These are phyloP conservation scores for Lucifuga dentata DNA, from an alignment of 2,113 vertebrate species.

Conservation along the genomic window DNA sequence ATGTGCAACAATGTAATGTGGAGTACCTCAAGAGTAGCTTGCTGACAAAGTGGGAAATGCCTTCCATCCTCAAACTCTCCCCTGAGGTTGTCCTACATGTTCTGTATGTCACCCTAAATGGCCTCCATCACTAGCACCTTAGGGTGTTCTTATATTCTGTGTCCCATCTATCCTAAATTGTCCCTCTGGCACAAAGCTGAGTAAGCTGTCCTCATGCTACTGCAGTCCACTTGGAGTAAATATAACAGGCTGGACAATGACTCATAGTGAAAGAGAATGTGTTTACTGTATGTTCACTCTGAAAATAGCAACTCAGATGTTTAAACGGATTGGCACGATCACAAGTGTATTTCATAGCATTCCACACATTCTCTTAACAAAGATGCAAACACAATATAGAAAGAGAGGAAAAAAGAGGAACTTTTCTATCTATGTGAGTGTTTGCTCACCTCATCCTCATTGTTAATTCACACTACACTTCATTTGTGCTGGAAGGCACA, in stretches of 20 bases:
- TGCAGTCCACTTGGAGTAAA: conserved; percentile 32
- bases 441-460: conserved; percentile 8
- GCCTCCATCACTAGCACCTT: conserved; percentile 18
- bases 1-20: conserved; percentile 31
- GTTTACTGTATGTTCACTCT: conserved; percentile 13
- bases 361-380: conserved; percentile 3
- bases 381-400: conserved; percentile 3
- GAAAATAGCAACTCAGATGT: conserved; percentile 26
- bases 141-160: conserved; percentile 22
- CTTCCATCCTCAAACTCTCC: conserved; percentile 21
- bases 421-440: conserved; percentile 7
- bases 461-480: conserved; percentile 13
- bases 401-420: background rate
- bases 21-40: conserved; percentile 14
- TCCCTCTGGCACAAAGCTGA: conserved; percentile 46
- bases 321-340: conserved; percentile 28
- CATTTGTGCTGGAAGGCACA: conserved; percentile 13
- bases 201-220: conserved; percentile 54
- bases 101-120: conserved; percentile 25
- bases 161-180: conserved; percentile 35
- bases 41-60: conserved; percentile 41
- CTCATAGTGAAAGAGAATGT: conserved; percentile 33
- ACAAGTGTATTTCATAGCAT: conserved; percentile 10
- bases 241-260: conserved; percentile 52
- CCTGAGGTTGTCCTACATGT: conserved; percentile 31